Evolutionary conservation across 2,888 invertebrate genomes (phyloP).

Genomic region (Apodemia hepburni): DNA sequence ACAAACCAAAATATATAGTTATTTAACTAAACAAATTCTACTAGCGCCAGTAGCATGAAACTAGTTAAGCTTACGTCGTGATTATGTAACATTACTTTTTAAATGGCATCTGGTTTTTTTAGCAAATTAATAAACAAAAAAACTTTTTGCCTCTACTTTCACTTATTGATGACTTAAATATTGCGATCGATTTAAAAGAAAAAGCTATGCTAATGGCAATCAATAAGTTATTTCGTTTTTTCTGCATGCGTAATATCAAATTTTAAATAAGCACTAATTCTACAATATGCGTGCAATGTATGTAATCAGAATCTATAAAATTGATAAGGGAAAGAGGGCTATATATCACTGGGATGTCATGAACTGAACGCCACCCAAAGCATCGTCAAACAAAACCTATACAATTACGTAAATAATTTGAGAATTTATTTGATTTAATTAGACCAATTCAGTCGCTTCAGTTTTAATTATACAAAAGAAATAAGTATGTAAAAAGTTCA

Average conservation of each 20-base stretch:
- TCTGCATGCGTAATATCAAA: slow-evolving; percentile 3
- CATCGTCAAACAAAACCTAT: slow-evolving; percentile 8
- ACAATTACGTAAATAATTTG: background rate
- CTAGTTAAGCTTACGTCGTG: background rate
- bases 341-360: background rate
- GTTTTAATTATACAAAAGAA: no score
- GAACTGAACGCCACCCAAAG: background rate
- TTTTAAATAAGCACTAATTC: slow-evolving; percentile 4
- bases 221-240: background rate
- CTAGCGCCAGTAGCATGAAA: background rate
- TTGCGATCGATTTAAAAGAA: background rate
- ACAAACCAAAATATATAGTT: no score
- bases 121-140: background rate
- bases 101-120: background rate
- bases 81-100: background rate
- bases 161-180: background rate
- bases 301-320: slow-evolving; percentile 1
- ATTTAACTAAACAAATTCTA: background rate
- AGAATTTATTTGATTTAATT: background rate
- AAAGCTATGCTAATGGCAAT: background rate
- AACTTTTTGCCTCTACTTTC: background rate
- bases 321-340: background rate
- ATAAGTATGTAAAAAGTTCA: no score
- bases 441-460: background rate
- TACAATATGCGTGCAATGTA: slow-evolving; percentile 13